Evolutionary conservation across 1,140 invertebrate genomes (phyloP).

Genomic region (Linepithema humile): DNA sequence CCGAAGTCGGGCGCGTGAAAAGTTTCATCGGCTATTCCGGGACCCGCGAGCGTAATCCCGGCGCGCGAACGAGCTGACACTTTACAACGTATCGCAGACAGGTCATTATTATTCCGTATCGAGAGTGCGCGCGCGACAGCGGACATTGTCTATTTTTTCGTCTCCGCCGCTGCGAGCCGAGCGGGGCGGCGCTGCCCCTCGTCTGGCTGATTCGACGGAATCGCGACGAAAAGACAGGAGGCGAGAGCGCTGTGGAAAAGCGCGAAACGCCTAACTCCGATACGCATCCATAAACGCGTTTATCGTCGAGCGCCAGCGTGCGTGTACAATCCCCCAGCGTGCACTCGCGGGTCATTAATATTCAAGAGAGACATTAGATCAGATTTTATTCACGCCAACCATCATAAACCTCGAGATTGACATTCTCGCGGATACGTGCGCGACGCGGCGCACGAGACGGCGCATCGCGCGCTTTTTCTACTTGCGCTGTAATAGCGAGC

Average conservation of each 20-base stretch:
- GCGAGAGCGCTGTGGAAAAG: slow-evolving; percentile 7
- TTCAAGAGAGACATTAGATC: slow-evolving; percentile 74
- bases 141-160: slow-evolving; percentile 22
- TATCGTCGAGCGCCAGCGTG: slow-evolving; percentile 50
- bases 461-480: background rate
- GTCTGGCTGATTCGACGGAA: slow-evolving; percentile 33
- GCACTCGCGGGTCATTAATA: slow-evolving; percentile 69
- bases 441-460: background rate
- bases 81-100: slow-evolving; percentile 53
- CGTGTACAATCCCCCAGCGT: background rate
- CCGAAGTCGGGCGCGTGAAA: slow-evolving; percentile 37
- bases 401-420: slow-evolving; percentile 70
- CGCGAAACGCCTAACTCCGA: slow-evolving; percentile 51
- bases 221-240: slow-evolving; percentile 38
- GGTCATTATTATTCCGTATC: slow-evolving; percentile 55
- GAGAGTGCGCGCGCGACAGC: slow-evolving; percentile 32
- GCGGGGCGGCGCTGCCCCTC: slow-evolving; percentile 1
- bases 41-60: slow-evolving; percentile 34
- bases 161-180: background rate
- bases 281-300: slow-evolving; percentile 70
- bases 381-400: slow-evolving; percentile 75
- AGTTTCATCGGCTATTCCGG: slow-evolving; percentile 40
- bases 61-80: slow-evolving; percentile 50
- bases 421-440: slow-evolving; percentile 61
- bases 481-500: slow-evolving; percentile 15